Conservation (phyloP, 2,113 vertebrate genomes). For the Globicephala melas region DNA sequence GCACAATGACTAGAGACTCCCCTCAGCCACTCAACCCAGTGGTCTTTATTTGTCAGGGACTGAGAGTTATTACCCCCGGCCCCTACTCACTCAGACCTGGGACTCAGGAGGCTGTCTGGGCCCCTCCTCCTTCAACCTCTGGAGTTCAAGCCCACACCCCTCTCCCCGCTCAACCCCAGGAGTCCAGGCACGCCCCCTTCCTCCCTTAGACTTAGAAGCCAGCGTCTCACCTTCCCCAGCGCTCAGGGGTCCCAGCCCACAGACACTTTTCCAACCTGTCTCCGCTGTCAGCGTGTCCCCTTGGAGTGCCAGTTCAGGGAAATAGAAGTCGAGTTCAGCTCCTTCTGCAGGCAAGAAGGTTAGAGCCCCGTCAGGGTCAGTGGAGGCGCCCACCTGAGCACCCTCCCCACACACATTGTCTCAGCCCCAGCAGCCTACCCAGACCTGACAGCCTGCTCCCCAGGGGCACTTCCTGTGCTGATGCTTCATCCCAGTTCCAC, state of each 20-base stretch:
- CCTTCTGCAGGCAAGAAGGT: constrained; percentile 50
- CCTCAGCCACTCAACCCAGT: not conserved
- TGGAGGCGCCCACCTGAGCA: not conserved
- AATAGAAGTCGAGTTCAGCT: constrained; percentile 55
- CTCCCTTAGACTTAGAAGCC: not conserved
- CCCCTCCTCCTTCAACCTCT: not conserved
- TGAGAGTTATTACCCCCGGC: not conserved
- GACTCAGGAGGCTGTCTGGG: not conserved
- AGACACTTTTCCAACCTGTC: constrained; percentile 45
- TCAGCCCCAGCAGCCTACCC: constrained; percentile 27
- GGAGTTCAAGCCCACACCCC: not conserved
- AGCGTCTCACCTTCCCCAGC: not conserved
- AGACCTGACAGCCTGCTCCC: constrained; percentile 39
- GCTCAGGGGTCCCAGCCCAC: not conserved
- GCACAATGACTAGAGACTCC: not conserved
- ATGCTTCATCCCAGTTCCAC: constrained; percentile 56
- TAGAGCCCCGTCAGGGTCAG: not conserved
- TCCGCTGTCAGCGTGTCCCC: not conserved
- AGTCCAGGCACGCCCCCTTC: not conserved
- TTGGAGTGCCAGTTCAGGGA: constrained; percentile 48
- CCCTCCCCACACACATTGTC: not conserved
- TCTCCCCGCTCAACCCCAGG: not conserved
- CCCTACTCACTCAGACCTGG: not conserved
- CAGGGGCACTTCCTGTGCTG: constrained; percentile 59
- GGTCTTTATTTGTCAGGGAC: not conserved